Base-by-base conservation (phyloP, 37 sponge, comb jelly and placozoan genomes). In the Amphimedon queenslandica region DNA sequence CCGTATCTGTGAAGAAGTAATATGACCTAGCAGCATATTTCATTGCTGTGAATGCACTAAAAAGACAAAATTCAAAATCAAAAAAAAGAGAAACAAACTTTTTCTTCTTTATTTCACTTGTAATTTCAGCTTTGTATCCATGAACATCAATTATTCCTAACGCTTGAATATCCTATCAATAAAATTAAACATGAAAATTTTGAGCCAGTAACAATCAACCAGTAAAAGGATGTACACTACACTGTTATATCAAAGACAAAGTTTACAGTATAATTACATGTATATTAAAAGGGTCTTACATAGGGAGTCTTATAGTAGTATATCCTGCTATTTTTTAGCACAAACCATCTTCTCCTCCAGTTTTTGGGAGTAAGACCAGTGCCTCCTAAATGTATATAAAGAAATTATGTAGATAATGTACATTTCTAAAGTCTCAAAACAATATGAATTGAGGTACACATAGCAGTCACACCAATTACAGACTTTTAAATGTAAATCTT, bases 311-410 rank as follows among this genome's bases (percentile, higher is more conserved):
- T 92, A 72, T 92, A 92, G 73, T 92, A 92, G 70, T 83, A 92
- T 61, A 92, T 87, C 35, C 83, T 83, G 20, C 67, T 53, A 30
- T 74, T 80, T 60, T 92, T 86, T 30, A 92, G 81, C 0, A 87
- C 92, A 76, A 92, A 87, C 92, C 92, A 92, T 27, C 92, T 69
- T 41, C 72, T 92, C 64, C 92, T 82, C 92, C 92, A 92, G 77
- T 92, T 92, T 81, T 80, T 92, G 1, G 92, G 92, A 33, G 92
- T 92, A 24, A 92, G 40, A 2, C 92, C 92, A 72, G 84, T 74
- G 1, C 92, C 92, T 20, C 92, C 92, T 69, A 39, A 10, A 29
- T 4, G 51, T 5, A 40, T 4, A 41, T 47, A 47, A 11, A 36
- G 8, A 32, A 11, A 31, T n/a, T n/a, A n/a, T n/a, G n/a, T n/a